Evolutionary conservation across 1,140 invertebrate species (phyloP), one percentile per base, ranked within the genome.

Genomic region (Hylaeus volcanicus): DNA sequence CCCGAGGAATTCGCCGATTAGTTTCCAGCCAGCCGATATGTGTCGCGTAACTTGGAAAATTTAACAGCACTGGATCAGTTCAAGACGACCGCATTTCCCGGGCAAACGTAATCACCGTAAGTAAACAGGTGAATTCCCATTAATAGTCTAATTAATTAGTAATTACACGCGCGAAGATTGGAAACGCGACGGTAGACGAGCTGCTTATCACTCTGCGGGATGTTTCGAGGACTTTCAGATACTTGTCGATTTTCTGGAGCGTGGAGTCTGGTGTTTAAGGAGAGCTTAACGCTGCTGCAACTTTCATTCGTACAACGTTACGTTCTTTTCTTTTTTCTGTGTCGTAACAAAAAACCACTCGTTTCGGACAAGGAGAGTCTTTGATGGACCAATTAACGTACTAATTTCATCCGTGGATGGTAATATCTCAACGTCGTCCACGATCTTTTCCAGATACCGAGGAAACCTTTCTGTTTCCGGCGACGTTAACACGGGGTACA

Each of bases 1-100:
- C 66, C 9, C 41, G 45, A 68, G 43, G 71, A 85, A 80, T 79
- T 83, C 56, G 63, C 72, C 61, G 61, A 80, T 85, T 85, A 70
- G 66, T 64, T 75, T 56, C 58, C 65, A 69, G 26, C n/a, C 41
- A 14, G 51, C 48, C 55, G 56, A 71, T 63, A 26, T 55, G 61
- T 74, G 76, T 64, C 76, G 53, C 58, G 51, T 43, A 58, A 37
- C 2, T 53, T 2, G 63, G 8, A 9, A 55, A 14, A 75, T 81
- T 70, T 63, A 71, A 76, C 60, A 6, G 26, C 48, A 11, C 55
- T 5, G n/a, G 48, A 55, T 53, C 37, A 12, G 5, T n/a, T 70
- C 15, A 6, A 14, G 15, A 53, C 15, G 8, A 56, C 43, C n/a
- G 14, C 45, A 76, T 53, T 37, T 64, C 12, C 1, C 14, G 6